Evolutionary conservation across 1,140 invertebrate genomes (phyloP), one percentile per base, ranked within the genome.

Genomic region (Phocides pigmalion): DNA sequence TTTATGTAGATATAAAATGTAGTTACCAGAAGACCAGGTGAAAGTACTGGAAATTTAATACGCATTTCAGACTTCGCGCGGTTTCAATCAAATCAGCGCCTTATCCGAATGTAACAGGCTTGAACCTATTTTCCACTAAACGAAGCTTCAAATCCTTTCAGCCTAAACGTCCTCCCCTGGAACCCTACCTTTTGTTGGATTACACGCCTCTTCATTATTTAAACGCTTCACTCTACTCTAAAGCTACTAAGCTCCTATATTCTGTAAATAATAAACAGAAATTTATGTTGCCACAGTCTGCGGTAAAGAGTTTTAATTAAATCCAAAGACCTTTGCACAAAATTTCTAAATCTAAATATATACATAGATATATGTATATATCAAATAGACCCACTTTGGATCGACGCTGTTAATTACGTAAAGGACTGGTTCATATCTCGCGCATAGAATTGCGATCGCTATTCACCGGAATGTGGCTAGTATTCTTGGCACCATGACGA

Each of bases 231-330:
- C 35, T 35, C 11, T 35, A 39, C 49, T 49, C 46, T 3, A 35
- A 51, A 51, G 49, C 49, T 51, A 51, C 28, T 51, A 51, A 51
- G 49, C 49, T 51, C n/a, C 20, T 51, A 51, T 51, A 51, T 37
- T 51, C 9, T 19, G 28, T 51, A 51, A 51, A 51, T 51, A 51
- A 37, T 51, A 37, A 51, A 51, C 28, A 51, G 25, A 50, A 35
- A 22, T 51, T 51, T 37, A 51, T 51, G 22, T 17, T 35, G 49
- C 16, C 28, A 28, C 28, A 19, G 22, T n/a, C 32, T 14, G 22
- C 15, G 19, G 19, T 19, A n/a, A n/a, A 28, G 28, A 50, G 28
- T 51, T 51, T 51, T 51, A 51, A 51, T 51, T 51, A 62, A 37
- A 62, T 62, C 28, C 28, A 32, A 11, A 32, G 28, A 32, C 28